Evolutionary conservation across 30 jellyfish, hydroid and myxozoan species (phyloP).

Genomic region (Aurelia coerulea): DNA sequence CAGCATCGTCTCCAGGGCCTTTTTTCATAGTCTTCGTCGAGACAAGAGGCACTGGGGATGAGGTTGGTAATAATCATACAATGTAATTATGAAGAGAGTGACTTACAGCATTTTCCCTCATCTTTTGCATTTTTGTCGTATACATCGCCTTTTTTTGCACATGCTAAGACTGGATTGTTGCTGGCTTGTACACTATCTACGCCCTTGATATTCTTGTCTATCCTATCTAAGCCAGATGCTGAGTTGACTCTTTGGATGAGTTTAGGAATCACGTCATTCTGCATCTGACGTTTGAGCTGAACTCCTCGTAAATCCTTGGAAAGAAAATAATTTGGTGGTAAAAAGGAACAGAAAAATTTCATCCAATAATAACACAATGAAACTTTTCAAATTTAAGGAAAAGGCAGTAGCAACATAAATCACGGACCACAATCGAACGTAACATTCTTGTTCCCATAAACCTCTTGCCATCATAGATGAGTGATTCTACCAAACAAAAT

Average conservation of each 20-base stretch:
- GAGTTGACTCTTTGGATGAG: conserved; percentile 35
- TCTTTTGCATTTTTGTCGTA: neutral
- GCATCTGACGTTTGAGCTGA: conserved; percentile 41
- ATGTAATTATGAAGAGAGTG: too few species aligned
- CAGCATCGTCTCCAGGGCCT: too few species aligned
- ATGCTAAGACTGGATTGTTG: neutral
- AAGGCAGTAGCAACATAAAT: too few species aligned
- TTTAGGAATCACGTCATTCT: conserved; percentile 48
- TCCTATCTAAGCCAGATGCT: neutral
- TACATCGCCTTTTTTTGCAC: conserved; percentile 45
- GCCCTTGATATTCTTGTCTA: conserved; percentile 45
- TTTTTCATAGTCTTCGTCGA: too few species aligned
- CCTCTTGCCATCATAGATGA: too few species aligned
- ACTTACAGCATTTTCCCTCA: conserved; percentile 44
- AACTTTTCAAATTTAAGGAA: too few species aligned
- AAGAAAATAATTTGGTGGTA: neutral
- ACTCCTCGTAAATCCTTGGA: conserved; percentile 30
- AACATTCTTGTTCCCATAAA: too few species aligned
- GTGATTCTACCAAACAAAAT: too few species aligned
- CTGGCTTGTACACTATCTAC: neutral
- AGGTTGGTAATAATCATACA: too few species aligned
- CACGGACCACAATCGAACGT: too few species aligned
- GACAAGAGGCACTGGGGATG: too few species aligned
- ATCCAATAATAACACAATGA: neutral
- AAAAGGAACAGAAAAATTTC: neutral